A percentile compares a stretch with the other conserved stretches of the same genome.
Evolutionary conservation across 2,888 invertebrate genomes (phyloP).

Genomic region (Drosophila bunnanda): DNA sequence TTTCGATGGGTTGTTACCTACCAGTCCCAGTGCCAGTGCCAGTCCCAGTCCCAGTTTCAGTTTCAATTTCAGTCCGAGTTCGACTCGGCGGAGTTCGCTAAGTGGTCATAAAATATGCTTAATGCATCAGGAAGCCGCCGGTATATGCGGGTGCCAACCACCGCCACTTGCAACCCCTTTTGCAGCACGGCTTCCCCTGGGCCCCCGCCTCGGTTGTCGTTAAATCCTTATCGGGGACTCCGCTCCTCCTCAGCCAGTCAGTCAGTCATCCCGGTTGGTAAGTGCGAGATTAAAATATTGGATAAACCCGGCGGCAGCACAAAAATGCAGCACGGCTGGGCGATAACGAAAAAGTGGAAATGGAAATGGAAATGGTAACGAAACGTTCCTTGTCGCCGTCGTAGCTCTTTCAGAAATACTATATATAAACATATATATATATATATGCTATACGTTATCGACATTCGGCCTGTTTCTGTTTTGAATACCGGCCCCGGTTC

Average conservation of each 20-base stretch:
- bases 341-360: slow-evolving; percentile 58
- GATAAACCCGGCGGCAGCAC: slow-evolving; percentile 61
- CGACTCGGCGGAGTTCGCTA: slow-evolving; percentile 49
- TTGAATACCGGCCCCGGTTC: slow-evolving; percentile 35
- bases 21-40: not conserved
- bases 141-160: slow-evolving; percentile 67
- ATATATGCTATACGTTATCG: slow-evolving; percentile 66
- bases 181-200: not conserved
- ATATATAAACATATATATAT: slow-evolving; percentile 2
- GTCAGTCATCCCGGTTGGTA: slow-evolving; percentile 64
- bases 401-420: slow-evolving; percentile 58
- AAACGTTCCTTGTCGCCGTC: slow-evolving; percentile 53
- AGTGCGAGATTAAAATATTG: slow-evolving; percentile 78
- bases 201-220: slow-evolving; percentile 27
- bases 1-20: slow-evolving; percentile 12
- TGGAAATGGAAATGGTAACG: slow-evolving; percentile 57
- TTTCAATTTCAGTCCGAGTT: slow-evolving; percentile 9
- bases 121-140: slow-evolving; percentile 76
- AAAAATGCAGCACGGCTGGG: slow-evolving; percentile 66
- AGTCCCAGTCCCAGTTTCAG: not conserved
- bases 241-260: slow-evolving; percentile 35
- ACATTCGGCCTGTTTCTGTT: slow-evolving; percentile 41
- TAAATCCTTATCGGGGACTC: slow-evolving; percentile 45
- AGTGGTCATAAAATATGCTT: slow-evolving; percentile 79
- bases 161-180: slow-evolving; percentile 24